Evolutionary conservation across 2,888 invertebrate species (phyloP).

Genomic region (Nipponacmea schrenckii): DNA sequence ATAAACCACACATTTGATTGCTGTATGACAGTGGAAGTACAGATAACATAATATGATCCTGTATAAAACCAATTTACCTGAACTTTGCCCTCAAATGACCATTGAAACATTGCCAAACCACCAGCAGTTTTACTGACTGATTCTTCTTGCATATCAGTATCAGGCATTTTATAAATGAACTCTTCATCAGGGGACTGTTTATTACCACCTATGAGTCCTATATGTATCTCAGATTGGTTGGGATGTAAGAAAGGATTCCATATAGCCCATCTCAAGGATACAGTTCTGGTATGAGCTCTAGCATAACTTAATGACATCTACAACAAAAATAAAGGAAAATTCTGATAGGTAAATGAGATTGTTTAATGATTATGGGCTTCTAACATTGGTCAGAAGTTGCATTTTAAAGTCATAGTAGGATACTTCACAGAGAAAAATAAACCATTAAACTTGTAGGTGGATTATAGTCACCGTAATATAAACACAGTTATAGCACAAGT

Average conservation of each 20-base stretch:
- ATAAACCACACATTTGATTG: neutral
- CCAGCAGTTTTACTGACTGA: conserved; percentile 45
- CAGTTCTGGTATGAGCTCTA: conserved; percentile 51
- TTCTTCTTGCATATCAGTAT: conserved; percentile 52
- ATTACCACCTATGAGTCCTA: conserved; percentile 67
- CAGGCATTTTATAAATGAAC: conserved; percentile 65
- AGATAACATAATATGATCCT: neutral
- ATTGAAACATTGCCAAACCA: conserved; percentile 51
- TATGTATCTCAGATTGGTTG: conserved; percentile 43
- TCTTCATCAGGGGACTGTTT: conserved; percentile 64
- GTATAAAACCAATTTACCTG: no score
- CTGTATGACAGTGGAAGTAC: neutral
- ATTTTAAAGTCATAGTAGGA: no score
- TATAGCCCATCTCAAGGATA: conserved; percentile 68
- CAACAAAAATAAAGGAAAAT: neutral
- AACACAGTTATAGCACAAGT: no score
- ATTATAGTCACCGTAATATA: no score
- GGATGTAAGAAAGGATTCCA: conserved; percentile 67
- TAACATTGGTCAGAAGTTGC: no score
- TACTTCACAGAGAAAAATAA: no score
- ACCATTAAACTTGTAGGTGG: no score
- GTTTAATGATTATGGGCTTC: no score
- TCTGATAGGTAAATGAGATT: neutral
- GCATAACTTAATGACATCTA: conserved; percentile 43
- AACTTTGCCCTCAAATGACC: conserved; percentile 43